Percentiles rank a stretch among this genome's conserved stretches.
These are phyloP conservation scores for Caradrina kadenii DNA, from an alignment of 2,888 invertebrate species.

Conservation along the genomic window DNA sequence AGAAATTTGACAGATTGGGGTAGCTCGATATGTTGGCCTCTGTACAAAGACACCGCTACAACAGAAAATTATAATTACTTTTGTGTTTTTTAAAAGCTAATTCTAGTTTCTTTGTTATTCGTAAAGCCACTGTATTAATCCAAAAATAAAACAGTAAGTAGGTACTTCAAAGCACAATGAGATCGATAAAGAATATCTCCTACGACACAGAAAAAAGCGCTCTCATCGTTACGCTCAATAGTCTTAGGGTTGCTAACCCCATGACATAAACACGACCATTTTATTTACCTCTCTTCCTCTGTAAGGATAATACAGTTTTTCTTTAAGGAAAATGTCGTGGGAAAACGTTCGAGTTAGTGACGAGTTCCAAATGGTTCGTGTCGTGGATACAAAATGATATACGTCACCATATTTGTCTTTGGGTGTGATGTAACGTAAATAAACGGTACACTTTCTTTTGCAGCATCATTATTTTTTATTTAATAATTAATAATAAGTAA, in stretches of 20 bases:
- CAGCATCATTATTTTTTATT: background rate
- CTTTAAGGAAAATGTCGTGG: slow-evolving; percentile 44
- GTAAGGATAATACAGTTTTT: slow-evolving; percentile 37
- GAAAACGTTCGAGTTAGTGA: slow-evolving; percentile 38
- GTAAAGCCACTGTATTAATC: too few species aligned
- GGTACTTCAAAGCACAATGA: background rate
- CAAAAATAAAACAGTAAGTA: background rate
- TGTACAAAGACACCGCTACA: too few species aligned
- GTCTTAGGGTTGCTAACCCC: slow-evolving; percentile 23
- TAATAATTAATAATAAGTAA: too few species aligned
- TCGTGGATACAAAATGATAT: slow-evolving; percentile 25
- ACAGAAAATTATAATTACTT: too few species aligned
- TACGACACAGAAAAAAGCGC: slow-evolving; percentile 5
- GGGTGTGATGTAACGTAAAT: slow-evolving; percentile 8
- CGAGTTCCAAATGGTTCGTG: slow-evolving; percentile 37
- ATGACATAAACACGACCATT: slow-evolving; percentile 30
- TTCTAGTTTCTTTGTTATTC: too few species aligned
- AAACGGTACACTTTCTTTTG: background rate
- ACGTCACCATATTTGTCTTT: slow-evolving; percentile 34
- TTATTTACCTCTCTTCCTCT: slow-evolving; percentile 38
- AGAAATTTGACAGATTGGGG: too few species aligned
- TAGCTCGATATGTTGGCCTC: too few species aligned
- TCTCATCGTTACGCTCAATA: slow-evolving; percentile 18
- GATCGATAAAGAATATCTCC: slow-evolving; percentile 7
- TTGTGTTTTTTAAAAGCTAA: too few species aligned